Evolutionary conservation across 2,113 vertebrate genomes (phyloP).

Genomic region (Platysteira castanea): DNA sequence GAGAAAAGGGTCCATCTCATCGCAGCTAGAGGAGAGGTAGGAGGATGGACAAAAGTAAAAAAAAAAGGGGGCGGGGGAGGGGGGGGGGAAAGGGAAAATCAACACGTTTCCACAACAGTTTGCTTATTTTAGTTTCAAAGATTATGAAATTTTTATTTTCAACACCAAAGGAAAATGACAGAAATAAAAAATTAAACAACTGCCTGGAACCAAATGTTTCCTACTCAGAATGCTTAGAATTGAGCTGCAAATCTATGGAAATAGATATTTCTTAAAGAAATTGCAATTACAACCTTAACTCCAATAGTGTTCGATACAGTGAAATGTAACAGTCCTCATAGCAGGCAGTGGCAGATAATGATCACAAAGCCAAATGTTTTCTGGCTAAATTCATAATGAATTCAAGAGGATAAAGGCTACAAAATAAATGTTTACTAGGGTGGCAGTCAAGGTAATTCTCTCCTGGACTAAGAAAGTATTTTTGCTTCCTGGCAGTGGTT

Average conservation of each 20-base stretch:
- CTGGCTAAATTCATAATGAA: background rate
- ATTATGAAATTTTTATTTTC: background rate
- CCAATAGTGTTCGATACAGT: background rate
- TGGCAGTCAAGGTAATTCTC: background rate
- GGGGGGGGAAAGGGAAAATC: rapidly evolving
- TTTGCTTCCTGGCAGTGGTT: background rate
- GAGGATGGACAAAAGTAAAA: background rate
- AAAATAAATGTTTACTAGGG: background rate
- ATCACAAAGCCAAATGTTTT: background rate
- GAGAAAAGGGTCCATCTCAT: background rate
- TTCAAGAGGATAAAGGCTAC: background rate
- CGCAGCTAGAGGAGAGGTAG: background rate
- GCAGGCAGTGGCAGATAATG: background rate
- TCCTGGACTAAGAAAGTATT: background rate
- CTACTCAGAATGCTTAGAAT: background rate
- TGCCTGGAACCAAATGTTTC: background rate
- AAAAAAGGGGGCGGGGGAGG: no score
- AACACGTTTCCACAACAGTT: background rate
- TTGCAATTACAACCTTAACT: background rate
- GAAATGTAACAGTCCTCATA: background rate
- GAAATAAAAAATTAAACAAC: constrained; percentile 7
- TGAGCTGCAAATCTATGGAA: background rate
- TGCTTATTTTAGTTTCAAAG: background rate
- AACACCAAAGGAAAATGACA: background rate
- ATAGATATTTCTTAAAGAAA: background rate